Base-by-base conservation (phyloP, 2,797 vertebrate species). In the Tachyglossus aculeatus region DNA sequence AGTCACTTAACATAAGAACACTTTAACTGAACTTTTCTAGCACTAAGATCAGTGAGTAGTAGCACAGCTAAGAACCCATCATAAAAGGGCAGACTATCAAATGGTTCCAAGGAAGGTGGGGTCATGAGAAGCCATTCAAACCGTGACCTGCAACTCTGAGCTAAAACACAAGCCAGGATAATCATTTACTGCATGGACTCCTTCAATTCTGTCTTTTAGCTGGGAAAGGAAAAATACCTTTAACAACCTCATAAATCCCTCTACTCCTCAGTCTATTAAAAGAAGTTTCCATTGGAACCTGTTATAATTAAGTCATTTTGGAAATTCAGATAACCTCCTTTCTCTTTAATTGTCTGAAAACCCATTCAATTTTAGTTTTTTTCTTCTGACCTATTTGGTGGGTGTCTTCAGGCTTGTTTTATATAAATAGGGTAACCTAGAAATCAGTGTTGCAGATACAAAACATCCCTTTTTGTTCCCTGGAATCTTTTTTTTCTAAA, bases 381-480 rank as follows among this genome's bases (percentile, higher is more conserved):
- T n/a, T n/a, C n/a, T n/a, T n/a, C n/a, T 51, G 32, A 58, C 22
- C 50, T 57, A 31, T 12, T 29, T 25, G 33, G 69, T 60, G 37
- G 10, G 62, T 25, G 15, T 39, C 43, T 64, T 74, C 67, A 36
- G 15, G 41, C 47, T 51, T 24, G 14, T 7, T 71, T 75, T 54
- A 51, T n/a, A n/a, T 34, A 47, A 77, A 66, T 36, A 22, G 53
- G 55, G 52, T 58, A 38, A 5, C 8, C 18, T 52, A 9, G 25
- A 78, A 75, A 21, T 45, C 3, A 59, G 34, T 66, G 44, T 77
- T 70, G 13, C 41, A 45, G 57, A 45, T 38, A 25, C 45, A 57
- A 76, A 77, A 70, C 54, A 5, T 3, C 37, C 1, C 22, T 54
- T 80, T 65, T 18, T 40, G 29, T 32, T 63, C 37, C 40, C 2